phyloP scores from a whole-genome alignment of 2,888 invertebrate species.

The Drosophila limbata region DNA sequence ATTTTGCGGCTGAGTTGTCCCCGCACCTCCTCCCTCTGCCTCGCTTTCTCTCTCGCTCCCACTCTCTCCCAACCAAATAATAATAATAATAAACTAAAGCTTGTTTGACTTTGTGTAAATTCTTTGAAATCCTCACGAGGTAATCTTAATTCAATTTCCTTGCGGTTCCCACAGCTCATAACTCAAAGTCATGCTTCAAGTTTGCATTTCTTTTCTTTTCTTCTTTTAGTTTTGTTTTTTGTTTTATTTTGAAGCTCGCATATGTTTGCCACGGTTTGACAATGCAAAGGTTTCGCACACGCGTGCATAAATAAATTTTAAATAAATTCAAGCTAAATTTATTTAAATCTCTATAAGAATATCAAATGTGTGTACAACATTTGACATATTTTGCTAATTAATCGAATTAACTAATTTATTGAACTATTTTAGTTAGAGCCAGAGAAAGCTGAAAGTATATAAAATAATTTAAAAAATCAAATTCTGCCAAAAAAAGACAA shows the following conservation, averaged over 20 bases:
- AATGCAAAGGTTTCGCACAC: slow-evolving; percentile 18
- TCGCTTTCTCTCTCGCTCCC: neutral
- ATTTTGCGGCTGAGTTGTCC: slow-evolving; percentile 30
- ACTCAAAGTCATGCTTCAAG: slow-evolving; percentile 35
- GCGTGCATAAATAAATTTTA: slow-evolving; percentile 7
- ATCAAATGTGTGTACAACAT: neutral
- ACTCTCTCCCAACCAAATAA: slow-evolving; percentile 19
- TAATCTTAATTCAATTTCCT: slow-evolving; percentile 80
- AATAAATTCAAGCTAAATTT: slow-evolving; percentile 1
- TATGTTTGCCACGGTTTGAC: slow-evolving; percentile 26
- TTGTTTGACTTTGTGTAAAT: slow-evolving; percentile 79
- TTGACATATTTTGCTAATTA: neutral
- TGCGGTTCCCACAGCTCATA: slow-evolving; percentile 44
- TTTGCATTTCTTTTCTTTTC: slow-evolving; percentile 14
- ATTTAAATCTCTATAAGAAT: slow-evolving; percentile 3
- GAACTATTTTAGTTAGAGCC: neutral
- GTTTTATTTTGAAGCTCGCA: slow-evolving; percentile 6
- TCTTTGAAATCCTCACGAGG: slow-evolving; percentile 75
- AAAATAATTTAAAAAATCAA: too few relatives aligned
- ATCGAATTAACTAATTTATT: neutral
- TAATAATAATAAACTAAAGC: slow-evolving; percentile 82
- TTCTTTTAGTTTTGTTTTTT: neutral
- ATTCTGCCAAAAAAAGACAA: too few relatives aligned
- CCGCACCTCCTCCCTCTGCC: neutral
- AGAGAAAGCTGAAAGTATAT: neutral